Percentiles rank a stretch among this genome's conserved stretches.
phyloP scores from a whole-genome alignment of 2,113 vertebrate species.

The Macroglossus sobrinus region DNA sequence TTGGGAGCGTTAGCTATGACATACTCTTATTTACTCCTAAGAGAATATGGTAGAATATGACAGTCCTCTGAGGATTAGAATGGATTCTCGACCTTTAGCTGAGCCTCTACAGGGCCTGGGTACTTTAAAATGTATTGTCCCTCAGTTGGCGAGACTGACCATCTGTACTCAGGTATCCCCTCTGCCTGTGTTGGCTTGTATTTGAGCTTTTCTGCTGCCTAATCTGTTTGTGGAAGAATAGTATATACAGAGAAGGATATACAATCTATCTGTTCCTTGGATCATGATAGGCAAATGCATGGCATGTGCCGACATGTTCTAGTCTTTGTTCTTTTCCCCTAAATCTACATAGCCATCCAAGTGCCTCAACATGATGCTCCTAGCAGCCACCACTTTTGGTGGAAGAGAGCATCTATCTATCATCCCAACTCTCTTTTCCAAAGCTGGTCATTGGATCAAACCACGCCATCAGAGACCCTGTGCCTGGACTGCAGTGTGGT shows the following conservation, averaged over 20 bases:
- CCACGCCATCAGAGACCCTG: not conserved
- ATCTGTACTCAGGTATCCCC: not conserved
- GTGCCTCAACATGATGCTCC: accelerated
- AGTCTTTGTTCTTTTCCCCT: not conserved
- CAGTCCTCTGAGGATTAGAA: not conserved
- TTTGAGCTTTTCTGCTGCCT: not conserved
- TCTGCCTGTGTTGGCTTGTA: not conserved
- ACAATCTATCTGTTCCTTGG: not conserved
- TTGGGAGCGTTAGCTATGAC: not conserved
- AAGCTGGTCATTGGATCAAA: not conserved
- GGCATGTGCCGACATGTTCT: too few species aligned
- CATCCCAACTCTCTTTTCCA: not conserved
- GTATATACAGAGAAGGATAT: not conserved
- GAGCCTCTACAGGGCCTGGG: not conserved
- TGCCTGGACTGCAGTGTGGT: not conserved
- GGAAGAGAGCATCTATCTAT: not conserved
- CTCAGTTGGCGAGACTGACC: not conserved
- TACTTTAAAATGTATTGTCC: not conserved
- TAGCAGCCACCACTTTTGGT: not conserved
- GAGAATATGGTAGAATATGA: too few species aligned
- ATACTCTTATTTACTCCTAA: not conserved
- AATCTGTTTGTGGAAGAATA: not conserved
- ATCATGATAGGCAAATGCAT: not conserved
- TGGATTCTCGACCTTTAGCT: too few species aligned
- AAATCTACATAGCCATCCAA: not conserved